Base-by-base conservation (phyloP, 35 echinoderm and acorn worm genomes). In the Strongylocentrotus purpuratus region DNA sequence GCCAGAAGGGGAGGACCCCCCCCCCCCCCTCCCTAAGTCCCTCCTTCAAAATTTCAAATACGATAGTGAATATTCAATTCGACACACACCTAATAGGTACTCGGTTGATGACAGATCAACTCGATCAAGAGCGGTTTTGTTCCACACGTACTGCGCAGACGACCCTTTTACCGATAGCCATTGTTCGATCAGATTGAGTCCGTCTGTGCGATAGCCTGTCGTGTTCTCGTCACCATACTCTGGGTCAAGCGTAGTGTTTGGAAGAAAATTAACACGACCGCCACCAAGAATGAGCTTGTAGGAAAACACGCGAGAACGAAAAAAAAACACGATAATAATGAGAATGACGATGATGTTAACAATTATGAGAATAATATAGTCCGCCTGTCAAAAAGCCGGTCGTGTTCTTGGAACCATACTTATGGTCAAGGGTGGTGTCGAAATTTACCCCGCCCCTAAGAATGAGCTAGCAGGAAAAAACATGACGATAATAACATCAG, bases 241-340 rank as follows among this genome's bases (percentile, higher is more conserved):
- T 25, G 93, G 93, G 46, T 96, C 96, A 7, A 46, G 41, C 6
- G 45, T 94, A 32, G 65, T 88, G 5, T 94, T 89, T 11, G 92
- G 93, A 22, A 89, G 85, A 28, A 96, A 94, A 31, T 31, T 22
- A 32, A 5, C 11, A 0, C 96, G 71, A 48, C 96, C 96, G 18
- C 96, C 96, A 17, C 93, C 94, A 33, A 96, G 85, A 88, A 94
- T 70, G 18, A 96, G 85, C 96, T 96, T n/a, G 28, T 48, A 94
- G 2, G 94, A 87, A 28, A 86, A 59, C 58, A 92, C 10, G 61
- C 4, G 4, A 41, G 6, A 65, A 46, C n/a, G n/a, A n/a, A n/a
- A n/a, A n/a, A n/a, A n/a, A n/a, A n/a, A n/a, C n/a, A 32, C 7
- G 9, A 18, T 86, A 33, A 25, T 94, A 1, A 50, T 50, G 48